phyloP scores from a whole-genome alignment of 1,140 invertebrate species.

The Aphaenogaster floridana region DNA sequence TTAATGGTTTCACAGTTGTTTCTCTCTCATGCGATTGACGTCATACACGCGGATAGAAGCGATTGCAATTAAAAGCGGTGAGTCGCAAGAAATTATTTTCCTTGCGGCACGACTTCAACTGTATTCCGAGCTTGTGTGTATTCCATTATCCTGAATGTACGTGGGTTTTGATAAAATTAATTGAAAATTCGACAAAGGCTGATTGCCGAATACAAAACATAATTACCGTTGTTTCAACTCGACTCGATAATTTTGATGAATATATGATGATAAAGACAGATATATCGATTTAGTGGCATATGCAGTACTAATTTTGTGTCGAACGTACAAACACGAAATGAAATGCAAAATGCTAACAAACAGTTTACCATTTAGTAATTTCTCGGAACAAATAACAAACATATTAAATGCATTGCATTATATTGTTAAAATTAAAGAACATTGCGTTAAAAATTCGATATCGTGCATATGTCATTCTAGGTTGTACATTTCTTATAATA shows the following conservation, averaged over 20 bases:
- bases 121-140: neutral
- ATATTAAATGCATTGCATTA: neutral
- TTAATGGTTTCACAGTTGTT: neutral
- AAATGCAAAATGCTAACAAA: neutral
- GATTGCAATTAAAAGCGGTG: conserved; percentile 46
- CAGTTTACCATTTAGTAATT: neutral
- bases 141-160: neutral
- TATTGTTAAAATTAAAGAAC: neutral
- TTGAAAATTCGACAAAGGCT: conserved; percentile 12
- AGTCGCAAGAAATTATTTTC: conserved; percentile 36
- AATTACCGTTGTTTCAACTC: neutral
- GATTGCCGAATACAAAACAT: conserved; percentile 10
- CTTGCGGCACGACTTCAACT: neutral
- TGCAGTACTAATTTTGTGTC: neutral
- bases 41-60: neutral
- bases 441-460: neutral
- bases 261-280: conserved; percentile 14
- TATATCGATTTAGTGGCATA: neutral
- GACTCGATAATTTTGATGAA: neutral
- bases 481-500: neutral
- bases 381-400: neutral
- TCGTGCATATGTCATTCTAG: neutral
- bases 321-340: neutral
- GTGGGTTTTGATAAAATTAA: conserved; percentile 6
- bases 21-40: neutral